These are phyloP conservation scores for Drosophila pallidifrons DNA, from an alignment of 1,140 invertebrate genomes.

Conservation along the genomic window DNA sequence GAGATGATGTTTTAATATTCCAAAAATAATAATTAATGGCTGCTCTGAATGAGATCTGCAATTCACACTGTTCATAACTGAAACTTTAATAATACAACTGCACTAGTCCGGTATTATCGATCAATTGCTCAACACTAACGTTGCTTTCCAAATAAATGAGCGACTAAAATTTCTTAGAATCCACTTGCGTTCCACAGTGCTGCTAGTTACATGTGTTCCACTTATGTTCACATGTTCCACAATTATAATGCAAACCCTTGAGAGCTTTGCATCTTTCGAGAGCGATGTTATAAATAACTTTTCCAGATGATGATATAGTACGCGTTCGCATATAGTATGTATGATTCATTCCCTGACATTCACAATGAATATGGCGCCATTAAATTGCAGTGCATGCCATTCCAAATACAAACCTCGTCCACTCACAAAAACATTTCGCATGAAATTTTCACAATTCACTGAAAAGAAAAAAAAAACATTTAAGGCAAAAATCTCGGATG, in stretches of 20 bases:
- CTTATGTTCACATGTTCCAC: not conserved
- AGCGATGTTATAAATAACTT: slow-evolving; percentile 16
- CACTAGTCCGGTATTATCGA: too few relatives aligned
- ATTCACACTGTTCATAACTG: too few relatives aligned
- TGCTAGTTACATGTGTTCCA: not conserved
- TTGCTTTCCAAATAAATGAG: too few relatives aligned
- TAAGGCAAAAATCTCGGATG: slow-evolving; percentile 24
- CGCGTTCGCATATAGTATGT: too few relatives aligned
- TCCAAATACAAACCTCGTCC: slow-evolving; percentile 16
- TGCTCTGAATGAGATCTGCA: too few relatives aligned
- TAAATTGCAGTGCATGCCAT: slow-evolving; percentile 32
- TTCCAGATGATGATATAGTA: slow-evolving; percentile 20
- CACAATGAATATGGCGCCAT: slow-evolving; percentile 46
- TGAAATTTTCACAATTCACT: slow-evolving; percentile 22
- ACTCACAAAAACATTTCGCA: slow-evolving; percentile 10
- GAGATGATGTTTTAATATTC: too few relatives aligned
- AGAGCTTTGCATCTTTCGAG: not conserved
- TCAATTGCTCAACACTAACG: too few relatives aligned
- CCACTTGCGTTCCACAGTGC: not conserved
- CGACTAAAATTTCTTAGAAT: not conserved
- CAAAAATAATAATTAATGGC: too few relatives aligned
- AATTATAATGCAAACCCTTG: not conserved
- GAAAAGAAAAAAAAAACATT: slow-evolving; percentile 11
- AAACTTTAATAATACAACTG: too few relatives aligned
- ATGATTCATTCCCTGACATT: slow-evolving; percentile 19